phyloP scores from a whole-genome alignment of 1,140 invertebrate species.

The Drosophila auraria region DNA sequence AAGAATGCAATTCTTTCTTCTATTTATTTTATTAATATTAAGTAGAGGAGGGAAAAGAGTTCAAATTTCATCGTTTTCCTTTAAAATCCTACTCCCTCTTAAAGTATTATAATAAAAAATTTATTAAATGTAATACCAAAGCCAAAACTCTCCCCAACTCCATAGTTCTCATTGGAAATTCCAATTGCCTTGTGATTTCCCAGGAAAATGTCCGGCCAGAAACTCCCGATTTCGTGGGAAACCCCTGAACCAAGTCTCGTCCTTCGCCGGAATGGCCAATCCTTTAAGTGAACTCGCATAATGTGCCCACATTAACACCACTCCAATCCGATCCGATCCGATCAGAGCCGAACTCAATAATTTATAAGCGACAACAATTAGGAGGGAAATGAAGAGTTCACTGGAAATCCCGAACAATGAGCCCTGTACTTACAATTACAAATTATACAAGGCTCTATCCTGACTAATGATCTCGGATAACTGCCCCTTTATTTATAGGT shows the following conservation, averaged over 20 bases:
- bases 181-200: slow-evolving; percentile 27
- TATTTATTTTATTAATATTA: too few relatives aligned
- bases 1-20: too few relatives aligned
- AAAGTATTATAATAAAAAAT: not conserved
- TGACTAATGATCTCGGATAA: slow-evolving; percentile 67
- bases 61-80: too few relatives aligned
- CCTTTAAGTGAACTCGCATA: slow-evolving; percentile 63
- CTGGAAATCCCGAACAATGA: slow-evolving; percentile 56
- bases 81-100: too few relatives aligned
- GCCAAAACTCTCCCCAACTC: not conserved
- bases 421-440: slow-evolving; percentile 75
- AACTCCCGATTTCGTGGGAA: slow-evolving; percentile 65
- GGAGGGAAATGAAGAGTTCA: slow-evolving; percentile 63
- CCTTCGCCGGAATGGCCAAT: slow-evolving; percentile 74
- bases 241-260: slow-evolving; percentile 3
- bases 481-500: slow-evolving; percentile 23
- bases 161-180: not conserved
- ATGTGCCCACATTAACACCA: slow-evolving; percentile 80
- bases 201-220: slow-evolving; percentile 22
- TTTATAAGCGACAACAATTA: slow-evolving; percentile 46
- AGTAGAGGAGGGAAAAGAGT: too few relatives aligned
- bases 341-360: slow-evolving; percentile 11
- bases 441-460: slow-evolving; percentile 55
- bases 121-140: not conserved
- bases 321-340: slow-evolving; percentile 2